Evolutionary conservation across 2,113 vertebrate species (phyloP), one percentile per base, ranked within the genome.

Genomic region (Gorsachius goisagi): DNA sequence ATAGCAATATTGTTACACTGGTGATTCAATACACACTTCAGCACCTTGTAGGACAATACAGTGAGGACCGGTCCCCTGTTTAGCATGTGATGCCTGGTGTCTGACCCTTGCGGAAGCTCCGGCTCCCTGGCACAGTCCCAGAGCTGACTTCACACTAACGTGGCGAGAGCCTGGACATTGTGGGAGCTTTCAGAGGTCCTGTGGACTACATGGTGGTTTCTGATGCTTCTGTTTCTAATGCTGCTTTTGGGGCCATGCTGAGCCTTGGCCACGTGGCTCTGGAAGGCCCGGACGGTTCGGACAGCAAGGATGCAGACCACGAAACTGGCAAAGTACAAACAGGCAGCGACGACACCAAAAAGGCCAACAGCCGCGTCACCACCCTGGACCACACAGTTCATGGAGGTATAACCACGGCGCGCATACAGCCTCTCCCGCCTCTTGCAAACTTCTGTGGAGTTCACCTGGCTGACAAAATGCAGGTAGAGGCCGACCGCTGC

Each of bases 401-500:
- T 99, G 96, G 98, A 99, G 56, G 98, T 99, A 66, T 98, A 98
- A 53, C 99, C 99, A 3, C 93, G 97, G 18, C 98, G 95, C 0
- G 97, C 96, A 2, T 99, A 99, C 47, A 99, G 91, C 35, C 98
- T 96, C 96, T 98, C 98, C 0, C 99, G 98, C 84, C 32, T 64
- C 89, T 66, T 18, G 89, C 99, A 99, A 35, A 98, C 94, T 0
- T 99, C 98, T 0, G 98, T 99, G 49, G 98, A 28, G 64, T 99
- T 99, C 59, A 99, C 97, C 55, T 62, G 58, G 58, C 95, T 98
- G 88, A 99, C 93, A 4, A 99, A 98, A 85, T 99, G 98, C 75
- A 99, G 95, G 94, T 99, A 99, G 59, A 99, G 98, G 27, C 98
- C 98, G 2, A 99, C 98, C 0, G 98, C 99, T 5, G 58, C 93